Conservation (phyloP, 2,888 invertebrate species). For the Osedax frankpressi region DNA sequence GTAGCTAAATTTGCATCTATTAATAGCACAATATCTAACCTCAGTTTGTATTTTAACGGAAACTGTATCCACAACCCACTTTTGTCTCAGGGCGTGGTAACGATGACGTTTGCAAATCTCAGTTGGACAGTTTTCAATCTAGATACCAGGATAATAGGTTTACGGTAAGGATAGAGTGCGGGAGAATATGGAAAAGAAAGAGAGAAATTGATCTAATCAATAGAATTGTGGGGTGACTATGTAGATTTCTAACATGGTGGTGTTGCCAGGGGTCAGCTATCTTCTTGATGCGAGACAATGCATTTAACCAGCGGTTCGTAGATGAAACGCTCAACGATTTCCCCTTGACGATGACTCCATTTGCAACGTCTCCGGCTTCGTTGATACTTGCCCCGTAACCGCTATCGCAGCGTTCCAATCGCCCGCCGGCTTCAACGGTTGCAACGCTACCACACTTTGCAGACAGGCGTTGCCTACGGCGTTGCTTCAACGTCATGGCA, state of each 20-base stretch:
- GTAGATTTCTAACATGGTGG: slow-evolving; percentile 35
- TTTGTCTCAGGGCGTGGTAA: slow-evolving; percentile 49
- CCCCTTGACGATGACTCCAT: not conserved
- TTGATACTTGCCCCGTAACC: not conserved
- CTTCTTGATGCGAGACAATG: slow-evolving; percentile 21
- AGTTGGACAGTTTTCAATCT: slow-evolving; percentile 45
- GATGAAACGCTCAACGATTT: slow-evolving; percentile 3
- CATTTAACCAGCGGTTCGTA: slow-evolving; percentile 25
- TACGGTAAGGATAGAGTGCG: not conserved
- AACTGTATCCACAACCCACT: slow-evolving; percentile 50
- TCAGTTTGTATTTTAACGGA: slow-evolving; percentile 49
- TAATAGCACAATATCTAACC: slow-evolving; percentile 32
- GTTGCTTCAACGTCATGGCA: slow-evolving; percentile 13
- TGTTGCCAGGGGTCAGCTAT: slow-evolving; percentile 50
- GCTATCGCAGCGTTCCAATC: slow-evolving; percentile 4
- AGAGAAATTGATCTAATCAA: not conserved
- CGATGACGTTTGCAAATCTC: slow-evolving; percentile 48
- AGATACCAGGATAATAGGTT: not conserved
- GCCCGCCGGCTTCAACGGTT: not conserved
- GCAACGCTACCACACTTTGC: not conserved
- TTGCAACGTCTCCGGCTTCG: not conserved
- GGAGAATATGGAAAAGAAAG: no score
- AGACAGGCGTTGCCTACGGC: slow-evolving; percentile 11
- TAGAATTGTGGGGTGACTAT: not conserved
- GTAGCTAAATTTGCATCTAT: no score